Conservation (phyloP, 2,888 invertebrate genomes). For the Vanessa cardui region DNA sequence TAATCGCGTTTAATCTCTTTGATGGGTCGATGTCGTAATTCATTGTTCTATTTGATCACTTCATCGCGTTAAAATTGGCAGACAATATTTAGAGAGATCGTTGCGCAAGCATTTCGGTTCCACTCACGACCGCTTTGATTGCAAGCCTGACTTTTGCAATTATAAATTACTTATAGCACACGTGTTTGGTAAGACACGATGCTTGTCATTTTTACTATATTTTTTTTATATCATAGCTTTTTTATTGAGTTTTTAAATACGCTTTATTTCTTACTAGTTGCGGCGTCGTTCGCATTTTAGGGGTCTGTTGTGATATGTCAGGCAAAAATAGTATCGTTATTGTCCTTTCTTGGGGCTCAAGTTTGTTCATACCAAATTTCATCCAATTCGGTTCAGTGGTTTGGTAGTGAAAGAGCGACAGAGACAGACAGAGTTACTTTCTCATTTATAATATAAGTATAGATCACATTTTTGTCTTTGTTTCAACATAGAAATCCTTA, state of each 20-base stretch:
- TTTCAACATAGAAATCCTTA: no score
- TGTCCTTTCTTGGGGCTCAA: no score
- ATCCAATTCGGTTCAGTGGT: no score
- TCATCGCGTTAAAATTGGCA: conserved; percentile 32
- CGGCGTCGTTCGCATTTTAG: no score
- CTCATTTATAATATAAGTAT: no score
- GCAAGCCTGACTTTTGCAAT: conserved; percentile 46
- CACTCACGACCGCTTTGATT: conserved; percentile 42
- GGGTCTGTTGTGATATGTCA: no score
- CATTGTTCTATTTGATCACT: conserved; percentile 30
- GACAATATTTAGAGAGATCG: conserved; percentile 43
- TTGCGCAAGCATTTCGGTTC: conserved; percentile 36
- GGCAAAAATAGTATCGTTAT: no score
- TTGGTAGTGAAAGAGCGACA: no score
- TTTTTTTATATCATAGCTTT: conserved; percentile 13
- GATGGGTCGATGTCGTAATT: conserved; percentile 19
- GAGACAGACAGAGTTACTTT: no score
- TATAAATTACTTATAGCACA: conserved; percentile 43
- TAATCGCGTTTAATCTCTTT: neutral
- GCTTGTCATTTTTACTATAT: conserved; percentile 9
- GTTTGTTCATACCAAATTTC: no score
- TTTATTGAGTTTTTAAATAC: conserved; percentile 17
- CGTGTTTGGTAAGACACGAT: conserved; percentile 31
- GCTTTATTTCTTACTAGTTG: no score
- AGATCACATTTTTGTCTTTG: no score